Base-by-base conservation (phyloP, 2,797 vertebrate genomes). In the Scomberomorus guttatus region DNA sequence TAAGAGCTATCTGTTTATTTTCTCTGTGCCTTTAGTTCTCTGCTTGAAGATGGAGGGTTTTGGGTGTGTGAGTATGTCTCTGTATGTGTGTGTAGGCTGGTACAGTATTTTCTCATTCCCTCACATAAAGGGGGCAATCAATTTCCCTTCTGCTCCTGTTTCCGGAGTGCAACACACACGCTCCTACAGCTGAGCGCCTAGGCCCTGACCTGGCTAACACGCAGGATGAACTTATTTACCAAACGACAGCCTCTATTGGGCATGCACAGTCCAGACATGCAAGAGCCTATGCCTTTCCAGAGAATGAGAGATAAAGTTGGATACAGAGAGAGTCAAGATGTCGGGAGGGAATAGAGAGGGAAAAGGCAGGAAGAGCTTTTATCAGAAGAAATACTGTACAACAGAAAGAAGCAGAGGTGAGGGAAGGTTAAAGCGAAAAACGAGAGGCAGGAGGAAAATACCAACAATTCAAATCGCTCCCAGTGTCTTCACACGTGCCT, bases 61-160 rank as follows among this genome's bases (percentile, higher is more conserved):
- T 39, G 58, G 32, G 52, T 17, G 6, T 80, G 34, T 10, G 37
- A 11, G 67, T 29, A 34, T 54, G 69, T 50, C 32, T 83, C 14
- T 82, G 59, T 77, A 42, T 66, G 63, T 24, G 22, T 60, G 79
- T 80, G 82, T 81, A 72, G 85, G 76, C 24, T 68, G 70, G 15
- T 87, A 83, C 83, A 92, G 91, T 91, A 84, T 82, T 87, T 90
- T 83, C 69, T 83, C 69, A 80, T 86, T 90, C 78, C 70, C 56
- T 88, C 85, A 90, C 89, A 93, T 92, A 95, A 93, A 88, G 61
- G 90, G 90, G 68, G 75, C 91, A 91, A 94, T 94, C 94, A 93
- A 95, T 95, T 95, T 90, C 61, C 83, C 87, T 90, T 6, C 81
- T 82, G 78, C 44, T 54, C 48, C 56, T 22, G 70, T 64, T 79